These are phyloP conservation scores for Platorchestia sp. DNA, from an alignment of 1,140 invertebrate genomes.

Conservation along the genomic window DNA sequence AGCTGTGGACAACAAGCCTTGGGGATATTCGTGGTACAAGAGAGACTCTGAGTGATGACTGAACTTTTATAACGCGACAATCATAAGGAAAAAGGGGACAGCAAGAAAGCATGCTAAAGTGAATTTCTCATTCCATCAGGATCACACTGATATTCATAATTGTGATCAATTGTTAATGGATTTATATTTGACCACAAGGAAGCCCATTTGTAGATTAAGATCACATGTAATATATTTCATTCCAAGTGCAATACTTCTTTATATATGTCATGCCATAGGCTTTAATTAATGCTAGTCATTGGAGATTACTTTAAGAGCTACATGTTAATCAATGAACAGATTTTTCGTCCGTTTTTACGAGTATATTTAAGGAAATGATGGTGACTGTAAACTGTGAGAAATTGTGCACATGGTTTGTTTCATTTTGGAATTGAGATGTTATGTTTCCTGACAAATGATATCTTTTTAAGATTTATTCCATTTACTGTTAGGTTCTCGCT, in stretches of 20 bases:
- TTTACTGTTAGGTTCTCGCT: not conserved
- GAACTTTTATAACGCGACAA: not conserved
- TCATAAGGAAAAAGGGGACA: not conserved
- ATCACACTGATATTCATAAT: not conserved
- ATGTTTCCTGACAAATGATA: not conserved
- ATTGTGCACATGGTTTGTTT: not conserved
- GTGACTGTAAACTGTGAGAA: conserved; percentile 16
- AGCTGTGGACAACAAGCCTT: not conserved
- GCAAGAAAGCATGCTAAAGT: not conserved
- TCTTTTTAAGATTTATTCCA: not conserved
- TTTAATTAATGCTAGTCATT: conserved; percentile 33
- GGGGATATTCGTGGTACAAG: not conserved
- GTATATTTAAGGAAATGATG: conserved; percentile 34
- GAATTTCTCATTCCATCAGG: not conserved
- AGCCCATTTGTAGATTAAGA: not conserved
- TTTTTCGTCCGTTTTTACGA: conserved; percentile 54
- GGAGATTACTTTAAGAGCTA: conserved; percentile 29
- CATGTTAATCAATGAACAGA: conserved; percentile 51
- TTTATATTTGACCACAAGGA: conserved; percentile 15
- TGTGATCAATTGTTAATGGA: not conserved
- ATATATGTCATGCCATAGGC: conserved; percentile 53
- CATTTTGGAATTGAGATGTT: not conserved
- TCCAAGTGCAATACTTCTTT: conserved; percentile 54
- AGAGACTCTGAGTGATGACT: not conserved
- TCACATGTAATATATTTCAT: conserved; percentile 50